These are phyloP conservation scores for Huso huso DNA, from an alignment of 2,797 vertebrate genomes.

Conservation along the genomic window DNA sequence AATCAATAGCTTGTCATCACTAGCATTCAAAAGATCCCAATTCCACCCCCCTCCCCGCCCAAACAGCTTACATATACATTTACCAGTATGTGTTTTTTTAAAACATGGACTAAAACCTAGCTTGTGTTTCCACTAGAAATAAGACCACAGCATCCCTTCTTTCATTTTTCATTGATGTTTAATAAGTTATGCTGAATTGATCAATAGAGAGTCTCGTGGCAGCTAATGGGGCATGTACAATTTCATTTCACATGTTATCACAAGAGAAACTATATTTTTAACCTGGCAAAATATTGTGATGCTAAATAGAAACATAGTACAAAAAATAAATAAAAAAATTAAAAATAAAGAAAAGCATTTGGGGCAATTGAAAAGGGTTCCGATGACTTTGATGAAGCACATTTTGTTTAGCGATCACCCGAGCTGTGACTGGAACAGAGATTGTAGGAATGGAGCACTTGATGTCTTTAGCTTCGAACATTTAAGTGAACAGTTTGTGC, in stretches of 20 bases:
- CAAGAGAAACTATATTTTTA: too few relatives aligned
- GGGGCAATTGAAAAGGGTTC: background rate
- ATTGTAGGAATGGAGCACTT: too few relatives aligned
- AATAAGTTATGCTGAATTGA: background rate
- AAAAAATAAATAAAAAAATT: background rate
- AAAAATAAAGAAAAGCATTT: background rate
- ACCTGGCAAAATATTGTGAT: too few relatives aligned
- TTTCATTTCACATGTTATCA: background rate
- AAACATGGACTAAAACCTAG: too few relatives aligned
- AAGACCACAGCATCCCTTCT: background rate
- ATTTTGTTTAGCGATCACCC: background rate
- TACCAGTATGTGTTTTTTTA: too few relatives aligned
- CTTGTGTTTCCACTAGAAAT: too few relatives aligned
- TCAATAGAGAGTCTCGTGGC: background rate
- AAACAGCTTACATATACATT: too few relatives aligned
- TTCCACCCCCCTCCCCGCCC: too few relatives aligned
- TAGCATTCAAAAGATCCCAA: too few relatives aligned
- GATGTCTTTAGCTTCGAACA: too few relatives aligned
- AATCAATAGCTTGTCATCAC: too few relatives aligned
- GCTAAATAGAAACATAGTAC: background rate
- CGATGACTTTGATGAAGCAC: background rate
- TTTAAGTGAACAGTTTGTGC: too few relatives aligned
- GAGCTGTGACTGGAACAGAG: background rate
- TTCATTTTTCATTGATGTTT: background rate
- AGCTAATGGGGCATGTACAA: background rate